phyloP scores from a whole-genome alignment of 2,888 invertebrate species.

The Fragum whitleyi region DNA sequence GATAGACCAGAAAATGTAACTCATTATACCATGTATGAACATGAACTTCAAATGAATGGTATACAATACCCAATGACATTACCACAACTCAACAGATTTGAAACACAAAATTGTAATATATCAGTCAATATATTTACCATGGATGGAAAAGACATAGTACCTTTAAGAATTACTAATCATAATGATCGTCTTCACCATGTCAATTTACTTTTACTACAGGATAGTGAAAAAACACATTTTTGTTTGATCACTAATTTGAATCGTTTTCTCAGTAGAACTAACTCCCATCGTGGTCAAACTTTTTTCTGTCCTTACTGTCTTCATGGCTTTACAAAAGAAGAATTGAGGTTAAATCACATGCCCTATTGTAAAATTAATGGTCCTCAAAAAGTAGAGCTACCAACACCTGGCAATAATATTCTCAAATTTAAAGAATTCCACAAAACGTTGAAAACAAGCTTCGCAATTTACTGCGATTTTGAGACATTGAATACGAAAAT shows the following conservation, averaged over 20 bases:
- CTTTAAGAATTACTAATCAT: slow-evolving; percentile 47
- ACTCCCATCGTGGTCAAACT: neutral
- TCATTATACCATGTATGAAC: slow-evolving; percentile 36
- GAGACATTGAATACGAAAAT: slow-evolving; percentile 43
- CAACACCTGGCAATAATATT: slow-evolving; percentile 49
- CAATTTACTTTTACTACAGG: slow-evolving; percentile 53
- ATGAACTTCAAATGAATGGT: slow-evolving; percentile 45
- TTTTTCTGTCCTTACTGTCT: slow-evolving; percentile 59
- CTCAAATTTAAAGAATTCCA: slow-evolving; percentile 52
- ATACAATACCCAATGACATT: slow-evolving; percentile 48
- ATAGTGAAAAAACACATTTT: slow-evolving; percentile 50
- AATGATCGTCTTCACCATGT: slow-evolving; percentile 45
- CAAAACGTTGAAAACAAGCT: slow-evolving; percentile 49
- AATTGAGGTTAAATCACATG: slow-evolving; percentile 35
- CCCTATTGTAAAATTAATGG: slow-evolving; percentile 45
- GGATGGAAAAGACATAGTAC: slow-evolving; percentile 53
- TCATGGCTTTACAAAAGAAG: slow-evolving; percentile 42
- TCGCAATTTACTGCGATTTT: slow-evolving; percentile 57
- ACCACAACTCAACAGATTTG: slow-evolving; percentile 46
- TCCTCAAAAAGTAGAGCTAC: slow-evolving; percentile 51
- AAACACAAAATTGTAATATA: slow-evolving; percentile 50
- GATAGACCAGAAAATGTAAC: slow-evolving; percentile 17
- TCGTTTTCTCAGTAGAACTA: slow-evolving; percentile 48
- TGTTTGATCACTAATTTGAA: slow-evolving; percentile 57
- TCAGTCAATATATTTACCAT: slow-evolving; percentile 58